Evolutionary conservation across 92 coral and sea anemone genomes (phyloP), one percentile per base, ranked within the genome.

Genomic region (Actinernus sp.): DNA sequence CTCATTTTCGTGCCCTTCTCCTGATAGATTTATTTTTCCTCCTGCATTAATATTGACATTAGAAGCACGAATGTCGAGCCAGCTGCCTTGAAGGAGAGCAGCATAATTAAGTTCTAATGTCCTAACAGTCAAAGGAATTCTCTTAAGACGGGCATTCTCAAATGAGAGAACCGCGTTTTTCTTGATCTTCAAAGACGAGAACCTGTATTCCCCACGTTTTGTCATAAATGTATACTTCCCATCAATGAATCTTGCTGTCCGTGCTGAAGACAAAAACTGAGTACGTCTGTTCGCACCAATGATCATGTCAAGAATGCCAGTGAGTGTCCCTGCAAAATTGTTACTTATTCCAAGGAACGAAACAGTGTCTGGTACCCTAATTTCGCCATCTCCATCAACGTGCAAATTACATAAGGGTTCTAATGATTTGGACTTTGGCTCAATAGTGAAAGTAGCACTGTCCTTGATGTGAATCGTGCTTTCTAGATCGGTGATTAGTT

Each of bases 211-310:
- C 2, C 90, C 90, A 53, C 90, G 79, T 28, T 77, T 61, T 55
- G 90, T 76, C 40, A 84, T 51, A 54, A 84, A 84, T 3, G 90
- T 70, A 65, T 84, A 84, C 39, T 68, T 84, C 2, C 90, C 90
- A 70, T 84, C 85, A 46, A 84, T 66, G 41, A 53, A 84, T 16
- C 71, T 84, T 10, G 90, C 90, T 16, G 79, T 84, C 19, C 90
- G 56, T 2, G 90, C 90, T 18, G 90, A 84, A 20, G 78, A 56
- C 2, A 65, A 49, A 10, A 84, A 60, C 31, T 69, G 73, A 11
- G 85, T 70, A 21, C 68, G 48, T 14, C 72, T 73, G 3, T 71
- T 65, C 31, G 62, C 90, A 3, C 90, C 90, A 24, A 84, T 70
- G 23, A 76, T 55, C 67, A 84, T 71, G 60, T 84, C 63, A 17